Conservation (phyloP, 2,113 vertebrate genomes). For the Saguinus midas region DNA sequence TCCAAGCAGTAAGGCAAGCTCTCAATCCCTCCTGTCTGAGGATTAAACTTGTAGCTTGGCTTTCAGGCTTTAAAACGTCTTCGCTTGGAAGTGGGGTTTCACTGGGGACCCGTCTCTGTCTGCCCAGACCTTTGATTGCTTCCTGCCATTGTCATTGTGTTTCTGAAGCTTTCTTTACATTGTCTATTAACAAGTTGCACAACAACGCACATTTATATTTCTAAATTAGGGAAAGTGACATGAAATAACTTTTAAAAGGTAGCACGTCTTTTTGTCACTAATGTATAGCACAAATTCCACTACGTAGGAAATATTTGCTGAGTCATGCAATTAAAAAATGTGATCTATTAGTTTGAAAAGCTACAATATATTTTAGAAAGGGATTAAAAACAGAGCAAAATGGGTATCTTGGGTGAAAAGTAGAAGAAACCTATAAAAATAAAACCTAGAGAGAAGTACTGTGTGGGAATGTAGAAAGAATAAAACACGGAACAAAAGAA, state of each 20-base stretch:
- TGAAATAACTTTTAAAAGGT: not conserved
- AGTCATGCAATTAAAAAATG: not conserved
- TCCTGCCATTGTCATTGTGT: not conserved
- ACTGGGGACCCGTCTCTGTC: too few species aligned
- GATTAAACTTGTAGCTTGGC: too few species aligned
- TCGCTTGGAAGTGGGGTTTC: too few species aligned
- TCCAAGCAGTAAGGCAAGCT: too few species aligned
- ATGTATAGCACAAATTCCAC: not conserved
- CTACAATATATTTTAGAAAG: not conserved
- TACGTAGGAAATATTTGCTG: not conserved
- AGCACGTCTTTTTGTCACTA: not conserved
- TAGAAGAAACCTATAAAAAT: not conserved
- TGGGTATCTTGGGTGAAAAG: not conserved
- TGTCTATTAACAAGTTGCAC: not conserved
- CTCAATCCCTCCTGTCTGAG: too few species aligned
- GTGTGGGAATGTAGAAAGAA: not conserved
- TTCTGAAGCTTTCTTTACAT: not conserved
- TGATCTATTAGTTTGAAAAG: not conserved
- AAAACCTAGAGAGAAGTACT: not conserved
- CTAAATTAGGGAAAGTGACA: not conserved
- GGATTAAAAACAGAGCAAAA: slow-evolving; percentile 11
- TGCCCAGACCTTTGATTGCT: too few species aligned
- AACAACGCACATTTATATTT: not conserved
- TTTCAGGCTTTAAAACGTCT: too few species aligned
- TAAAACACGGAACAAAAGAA: not conserved